Base-by-base conservation (phyloP, 1,140 invertebrate species). In the Caenorhabditis brenneri region DNA sequence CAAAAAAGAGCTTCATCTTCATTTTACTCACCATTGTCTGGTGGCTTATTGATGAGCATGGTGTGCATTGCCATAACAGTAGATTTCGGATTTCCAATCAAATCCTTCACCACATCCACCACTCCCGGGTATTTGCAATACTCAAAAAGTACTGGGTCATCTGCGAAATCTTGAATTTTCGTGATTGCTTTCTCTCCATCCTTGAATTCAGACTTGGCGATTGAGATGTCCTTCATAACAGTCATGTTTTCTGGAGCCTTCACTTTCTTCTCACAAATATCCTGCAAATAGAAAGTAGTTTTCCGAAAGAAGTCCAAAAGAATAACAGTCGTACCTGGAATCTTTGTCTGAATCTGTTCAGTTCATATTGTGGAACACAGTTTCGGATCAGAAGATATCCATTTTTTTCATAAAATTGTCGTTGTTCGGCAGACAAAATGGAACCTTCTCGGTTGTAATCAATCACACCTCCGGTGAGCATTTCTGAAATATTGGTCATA, bases 391-490 rank as follows among this genome's bases (percentile, higher is more conserved):
- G 88, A 39, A 95, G 84, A 89, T 93, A 96, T n/a, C 95, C 93
- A 93, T 95, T 95, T 81, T 93, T 92, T 91, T 95, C 94, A 90
- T 95, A 96, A 90, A 95, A 95, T 65, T 80, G 53, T 48, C 93
- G 91, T 89, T 95, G 94, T 69, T 92, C 91, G 19, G 87, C 60
- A 22, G 88, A 91, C 10, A 93, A 87, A 29, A 80, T 83, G 15
- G 42, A 16, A n/a, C 88, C 88, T n/a, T 55, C 78, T 12, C 27
- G 27, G 33, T 79, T 80, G 58, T 69, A 87, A 49, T 87, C 48
- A 5, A 86, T 42, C 12, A 42, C 39, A 6, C 39, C 39, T 5
- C 39, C 39, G 12, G 39, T 6, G 5, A 42, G 12, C 39, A 42
- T 42, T 42, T 42, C 39, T 42, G 39, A 42, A 42, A n/a, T n/a